Base-by-base conservation (phyloP, 2,888 invertebrate species). In the Autographa gamma region DNA sequence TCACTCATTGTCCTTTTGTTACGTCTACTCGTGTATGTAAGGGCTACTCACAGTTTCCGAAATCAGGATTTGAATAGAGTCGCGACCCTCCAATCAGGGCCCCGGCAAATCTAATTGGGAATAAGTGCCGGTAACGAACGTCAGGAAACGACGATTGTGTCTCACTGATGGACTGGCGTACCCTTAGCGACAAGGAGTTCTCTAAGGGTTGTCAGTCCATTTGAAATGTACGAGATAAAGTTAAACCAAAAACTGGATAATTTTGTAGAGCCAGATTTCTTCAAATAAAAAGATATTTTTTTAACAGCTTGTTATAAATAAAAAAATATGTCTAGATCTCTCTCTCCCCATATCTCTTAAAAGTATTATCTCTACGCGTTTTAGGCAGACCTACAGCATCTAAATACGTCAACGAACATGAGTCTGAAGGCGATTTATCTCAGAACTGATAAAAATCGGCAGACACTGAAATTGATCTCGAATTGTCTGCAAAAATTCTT, bases 71-170 rank as follows among this genome's bases (percentile, higher is more conserved):
- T 25, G 32, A 63, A 63, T 67, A 63, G 61, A 65, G 63, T 70
- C 61, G 52, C 52, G 56, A 25, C 65, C 66, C 43, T 60, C 19
- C 66, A 75, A 70, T 60, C 65, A 59, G 31, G 5, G 43, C 76
- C 60, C 19, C 52, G 48, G 64, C 31, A 58, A 66, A 66, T 73
- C 25, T 54, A 58, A 67, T 79, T 59, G n/a, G 61, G 58, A 62
- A 69, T 63, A 67, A 58, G 31, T 56, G 31, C 31, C 61, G 41
- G 14, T 13, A 56, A 56, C 64, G 61, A 64, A 41, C 60, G 62
- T 60, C 62, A 65, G 38, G 14, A 60, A 31, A 61, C 18, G 18
- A 52, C 18, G n/a, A n/a, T 32, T 66, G 31, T 61, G 58, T 11
- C 6, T 66, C 43, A 43, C 60, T 54, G 43, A 66, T 19, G 11